Conservation (phyloP, 2,113 vertebrate genomes). For the Diadophis punctatus region DNA sequence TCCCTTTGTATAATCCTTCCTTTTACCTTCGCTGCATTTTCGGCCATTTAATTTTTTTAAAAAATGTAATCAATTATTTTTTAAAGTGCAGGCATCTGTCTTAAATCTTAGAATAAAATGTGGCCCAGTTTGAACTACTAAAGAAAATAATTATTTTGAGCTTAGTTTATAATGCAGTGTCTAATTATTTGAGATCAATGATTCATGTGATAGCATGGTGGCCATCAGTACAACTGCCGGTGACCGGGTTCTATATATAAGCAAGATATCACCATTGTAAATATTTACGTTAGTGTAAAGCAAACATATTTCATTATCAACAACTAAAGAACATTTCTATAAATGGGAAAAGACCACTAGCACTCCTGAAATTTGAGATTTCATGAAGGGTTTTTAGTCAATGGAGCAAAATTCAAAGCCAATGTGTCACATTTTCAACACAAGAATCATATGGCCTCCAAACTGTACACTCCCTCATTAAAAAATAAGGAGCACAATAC, state of each 20-base stretch:
- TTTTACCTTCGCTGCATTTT: background rate
- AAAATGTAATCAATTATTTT: background rate
- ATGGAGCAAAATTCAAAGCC: constrained; percentile 18
- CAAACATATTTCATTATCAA: constrained; percentile 14
- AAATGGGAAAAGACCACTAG: constrained; percentile 37
- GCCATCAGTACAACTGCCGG: constrained; percentile 11
- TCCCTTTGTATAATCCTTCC: background rate
- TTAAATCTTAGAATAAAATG: background rate
- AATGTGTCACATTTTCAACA: constrained; percentile 16
- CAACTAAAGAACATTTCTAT: constrained; percentile 22
- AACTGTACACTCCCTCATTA: background rate
- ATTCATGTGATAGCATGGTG: background rate
- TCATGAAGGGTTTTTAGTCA: background rate
- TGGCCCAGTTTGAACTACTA: background rate
- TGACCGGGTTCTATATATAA: background rate
- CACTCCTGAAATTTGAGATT: constrained; percentile 2
- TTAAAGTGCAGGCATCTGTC: background rate
- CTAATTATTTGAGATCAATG: background rate
- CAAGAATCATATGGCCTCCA: background rate
- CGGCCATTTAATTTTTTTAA: background rate
- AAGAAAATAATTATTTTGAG: background rate
- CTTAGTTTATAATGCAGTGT: background rate
- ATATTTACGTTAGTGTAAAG: constrained; percentile 37
- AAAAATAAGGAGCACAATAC: background rate
- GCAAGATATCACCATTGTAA: constrained; percentile 23